Evolutionary conservation across 2,797 vertebrate genomes (phyloP), one percentile per base, ranked within the genome.

Genomic region (Tapera naevia): DNA sequence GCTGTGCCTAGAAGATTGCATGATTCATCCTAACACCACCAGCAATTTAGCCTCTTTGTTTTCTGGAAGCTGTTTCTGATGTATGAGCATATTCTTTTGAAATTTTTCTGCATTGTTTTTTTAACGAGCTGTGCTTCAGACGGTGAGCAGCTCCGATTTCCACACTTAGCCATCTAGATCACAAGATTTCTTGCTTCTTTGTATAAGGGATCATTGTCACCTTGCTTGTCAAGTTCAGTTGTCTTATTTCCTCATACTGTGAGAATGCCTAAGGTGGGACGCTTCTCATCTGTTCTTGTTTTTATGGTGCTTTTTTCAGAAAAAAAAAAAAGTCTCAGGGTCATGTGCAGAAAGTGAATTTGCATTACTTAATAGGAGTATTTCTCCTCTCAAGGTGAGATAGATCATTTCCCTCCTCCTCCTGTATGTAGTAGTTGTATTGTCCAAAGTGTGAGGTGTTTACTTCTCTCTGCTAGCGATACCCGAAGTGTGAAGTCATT

Each of bases 331-430:
- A n/a, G 39, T 48, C 22, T 70, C 10, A 4, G 25, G 35, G 53
- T 60, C 45, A 19, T 6, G 10, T 76, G 28, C 48, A 67, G 61
- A 80, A 85, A 87, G 80, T 80, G 53, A 60, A 35, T 60, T 67
- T 51, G 56, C 53, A 48, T 48, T 48, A 39, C 41, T 78, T 69
- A 60, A 33, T 30, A 85, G 56, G 37, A 69, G 8, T 33, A 8
- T 56, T 91, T 93, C 19, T 70, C 16, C 43, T 76, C 82, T 91
- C 56, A 67, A 53, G 61, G 67, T 78, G 75, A 94, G 24, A 32
- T 60, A 33, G 60, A 60, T 86, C 0, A 2, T 30, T 46, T 4
- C 11, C 32, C 30, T 21, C 7, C 1, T 0, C 11, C 33, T 28
- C 21, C 9, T 1, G 0, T 10, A 5, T 8, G 24, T 51, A 83